Conservation (phyloP, 2,888 invertebrate genomes). For the Lycia hirtaria region DNA sequence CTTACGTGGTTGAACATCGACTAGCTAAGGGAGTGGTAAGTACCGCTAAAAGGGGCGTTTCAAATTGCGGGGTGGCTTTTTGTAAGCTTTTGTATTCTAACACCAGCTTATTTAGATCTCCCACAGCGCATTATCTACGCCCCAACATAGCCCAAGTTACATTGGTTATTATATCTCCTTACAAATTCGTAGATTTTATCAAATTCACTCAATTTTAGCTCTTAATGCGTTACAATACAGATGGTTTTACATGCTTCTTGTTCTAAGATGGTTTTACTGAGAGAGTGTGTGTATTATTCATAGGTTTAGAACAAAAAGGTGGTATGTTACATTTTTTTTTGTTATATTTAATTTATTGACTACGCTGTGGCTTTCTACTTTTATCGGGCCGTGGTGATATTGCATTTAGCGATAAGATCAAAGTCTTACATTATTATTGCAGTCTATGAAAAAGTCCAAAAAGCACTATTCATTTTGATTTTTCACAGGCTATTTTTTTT, state of each 20-base stretch:
- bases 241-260: conserved; percentile 26
- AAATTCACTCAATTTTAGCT: conserved; percentile 15
- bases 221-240: conserved; percentile 37
- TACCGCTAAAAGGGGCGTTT: conserved; percentile 66
- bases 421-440: too few species aligned
- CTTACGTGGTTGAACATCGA: conserved; percentile 53
- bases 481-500: too few species aligned
- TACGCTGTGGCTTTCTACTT: conserved; percentile 22
- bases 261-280: conserved; percentile 38
- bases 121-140: conserved; percentile 34
- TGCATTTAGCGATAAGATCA: neutral
- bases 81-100: conserved; percentile 67
- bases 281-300: conserved; percentile 52
- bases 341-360: conserved; percentile 50
- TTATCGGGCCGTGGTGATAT: conserved; percentile 2
- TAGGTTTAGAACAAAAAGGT: conserved; percentile 53
- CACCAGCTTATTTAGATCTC: conserved; percentile 57
- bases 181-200: conserved; percentile 50
- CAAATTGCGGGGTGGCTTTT: conserved; percentile 71
- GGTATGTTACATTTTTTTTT: conserved; percentile 48
- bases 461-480: too few species aligned
- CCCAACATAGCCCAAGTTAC: conserved; percentile 43
- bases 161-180: conserved; percentile 55
- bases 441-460: too few species aligned
- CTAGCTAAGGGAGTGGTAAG: conserved; percentile 76